phyloP scores from a whole-genome alignment of 2,113 vertebrate species.

The Conger conger region DNA sequence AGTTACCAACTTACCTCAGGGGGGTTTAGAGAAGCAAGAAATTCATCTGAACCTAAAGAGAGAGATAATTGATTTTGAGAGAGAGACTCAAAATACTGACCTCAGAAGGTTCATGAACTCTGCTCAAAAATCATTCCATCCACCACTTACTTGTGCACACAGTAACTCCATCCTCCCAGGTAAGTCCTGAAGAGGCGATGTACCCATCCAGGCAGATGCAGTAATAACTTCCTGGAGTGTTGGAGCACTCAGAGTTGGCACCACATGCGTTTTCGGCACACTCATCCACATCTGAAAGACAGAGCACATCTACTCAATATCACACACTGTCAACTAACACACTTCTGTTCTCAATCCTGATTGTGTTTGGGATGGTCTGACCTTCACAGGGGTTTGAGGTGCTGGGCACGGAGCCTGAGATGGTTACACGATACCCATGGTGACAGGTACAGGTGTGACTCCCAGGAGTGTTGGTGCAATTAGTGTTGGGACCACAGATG shows the following conservation, averaged over 20 bases:
- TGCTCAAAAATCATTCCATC: not conserved
- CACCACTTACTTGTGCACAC: not conserved
- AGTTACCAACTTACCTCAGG: conserved; percentile 7
- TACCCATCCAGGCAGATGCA: conserved; percentile 50
- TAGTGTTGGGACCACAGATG: not conserved
- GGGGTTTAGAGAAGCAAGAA: not conserved
- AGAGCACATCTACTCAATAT: not conserved
- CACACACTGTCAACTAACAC: not conserved
- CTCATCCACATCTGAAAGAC: conserved; percentile 55
- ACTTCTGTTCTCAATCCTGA: not conserved
- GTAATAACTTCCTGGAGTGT: conserved; percentile 45
- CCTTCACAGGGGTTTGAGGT: not conserved
- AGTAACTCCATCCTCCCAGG: not conserved
- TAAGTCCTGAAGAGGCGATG: not conserved
- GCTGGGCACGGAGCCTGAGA: not conserved
- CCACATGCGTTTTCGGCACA: conserved; percentile 48
- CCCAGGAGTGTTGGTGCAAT: conserved; percentile 1
- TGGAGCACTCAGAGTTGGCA: conserved; percentile 52
- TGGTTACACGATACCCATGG: not conserved
- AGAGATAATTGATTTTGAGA: not conserved
- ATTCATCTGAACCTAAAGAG: not conserved
- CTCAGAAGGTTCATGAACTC: not conserved
- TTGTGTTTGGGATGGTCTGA: not conserved
- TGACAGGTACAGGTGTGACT: not conserved
- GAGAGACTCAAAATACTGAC: not conserved